A percentile compares a stretch with the other conserved stretches of the same genome.
Evolutionary conservation across 2,888 invertebrate genomes (phyloP).

Genomic region (Leptinotarsa juncta): DNA sequence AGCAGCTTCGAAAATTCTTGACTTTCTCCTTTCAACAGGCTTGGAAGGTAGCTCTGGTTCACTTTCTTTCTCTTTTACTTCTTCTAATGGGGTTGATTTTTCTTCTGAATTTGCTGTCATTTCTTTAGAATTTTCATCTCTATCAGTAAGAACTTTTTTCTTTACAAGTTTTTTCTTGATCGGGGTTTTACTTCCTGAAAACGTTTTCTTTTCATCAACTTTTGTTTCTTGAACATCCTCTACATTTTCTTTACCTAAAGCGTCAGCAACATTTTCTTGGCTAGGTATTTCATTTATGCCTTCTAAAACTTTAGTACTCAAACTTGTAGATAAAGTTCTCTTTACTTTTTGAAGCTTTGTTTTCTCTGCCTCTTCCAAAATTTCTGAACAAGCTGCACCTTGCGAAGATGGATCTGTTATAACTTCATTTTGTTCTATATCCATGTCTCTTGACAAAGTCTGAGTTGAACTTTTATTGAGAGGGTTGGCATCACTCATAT

Average conservation of each 20-base stretch:
- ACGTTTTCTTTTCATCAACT: constrained; percentile 49
- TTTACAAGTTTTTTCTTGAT: constrained; percentile 59
- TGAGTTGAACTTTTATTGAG: constrained; percentile 61
- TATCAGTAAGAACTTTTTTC: constrained; percentile 62
- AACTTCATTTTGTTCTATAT: constrained; percentile 56
- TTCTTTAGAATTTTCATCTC: constrained; percentile 58
- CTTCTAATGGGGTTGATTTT: constrained; percentile 49
- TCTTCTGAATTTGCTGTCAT: constrained; percentile 39
- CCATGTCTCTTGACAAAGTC: constrained; percentile 60
- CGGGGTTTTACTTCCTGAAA: constrained; percentile 54
- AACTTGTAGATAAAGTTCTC: constrained; percentile 57
- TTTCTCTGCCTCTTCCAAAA: constrained; percentile 63
- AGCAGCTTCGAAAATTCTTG: constrained; percentile 77
- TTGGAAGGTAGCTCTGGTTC: constrained; percentile 60
- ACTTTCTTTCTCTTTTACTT: constrained; percentile 48
- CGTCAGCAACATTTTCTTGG: constrained; percentile 58
- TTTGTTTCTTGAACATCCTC: constrained; percentile 47
- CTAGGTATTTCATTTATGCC: constrained; percentile 64
- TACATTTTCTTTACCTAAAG: constrained; percentile 57
- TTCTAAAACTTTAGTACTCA: constrained; percentile 55
- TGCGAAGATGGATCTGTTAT: constrained; percentile 57
- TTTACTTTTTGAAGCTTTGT: constrained; percentile 60
- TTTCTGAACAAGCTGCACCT: constrained; percentile 65
- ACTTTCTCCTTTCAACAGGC: constrained; percentile 72
- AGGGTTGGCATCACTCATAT: constrained; percentile 56